These are phyloP conservation scores for Metaphire vulgaris DNA, from an alignment of 1,140 invertebrate genomes.

Conservation along the genomic window DNA sequence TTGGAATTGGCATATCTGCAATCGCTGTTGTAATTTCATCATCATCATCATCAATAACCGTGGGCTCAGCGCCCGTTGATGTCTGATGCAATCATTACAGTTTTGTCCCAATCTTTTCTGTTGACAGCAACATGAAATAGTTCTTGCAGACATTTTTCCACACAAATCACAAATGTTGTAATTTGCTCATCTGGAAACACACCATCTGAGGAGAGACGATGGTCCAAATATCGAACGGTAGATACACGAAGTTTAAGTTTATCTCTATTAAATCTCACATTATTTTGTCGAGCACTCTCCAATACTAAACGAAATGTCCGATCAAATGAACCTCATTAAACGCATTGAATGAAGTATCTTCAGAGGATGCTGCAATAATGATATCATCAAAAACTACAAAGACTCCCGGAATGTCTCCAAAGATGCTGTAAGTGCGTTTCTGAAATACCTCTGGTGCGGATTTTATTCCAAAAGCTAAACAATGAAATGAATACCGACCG, in stretches of 20 bases:
- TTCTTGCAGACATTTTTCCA: no score
- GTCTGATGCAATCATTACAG: background rate
- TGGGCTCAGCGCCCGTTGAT: background rate
- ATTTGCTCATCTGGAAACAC: no score
- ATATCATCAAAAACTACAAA: constrained; percentile 46
- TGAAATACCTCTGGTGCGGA: constrained; percentile 42
- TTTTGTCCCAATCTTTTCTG: no score
- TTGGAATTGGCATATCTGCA: constrained; percentile 30
- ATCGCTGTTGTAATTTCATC: constrained; percentile 47
- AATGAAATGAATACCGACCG: constrained; percentile 31
- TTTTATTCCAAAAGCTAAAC: constrained; percentile 33
- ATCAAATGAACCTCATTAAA: background rate
- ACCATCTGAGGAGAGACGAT: background rate
- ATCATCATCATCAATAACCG: background rate
- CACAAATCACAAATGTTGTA: background rate
- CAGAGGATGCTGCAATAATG: constrained; percentile 7
- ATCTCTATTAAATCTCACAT: background rate
- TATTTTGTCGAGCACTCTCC: background rate
- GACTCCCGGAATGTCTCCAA: constrained; percentile 42
- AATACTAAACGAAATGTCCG: background rate
- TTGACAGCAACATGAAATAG: no score
- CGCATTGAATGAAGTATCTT: background rate
- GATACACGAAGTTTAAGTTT: background rate
- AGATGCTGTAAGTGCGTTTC: constrained; percentile 35
- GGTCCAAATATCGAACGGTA: background rate